These are phyloP conservation scores for Tachysurus fulvidraco DNA, from an alignment of 2,113 vertebrate genomes.

Conservation along the genomic window DNA sequence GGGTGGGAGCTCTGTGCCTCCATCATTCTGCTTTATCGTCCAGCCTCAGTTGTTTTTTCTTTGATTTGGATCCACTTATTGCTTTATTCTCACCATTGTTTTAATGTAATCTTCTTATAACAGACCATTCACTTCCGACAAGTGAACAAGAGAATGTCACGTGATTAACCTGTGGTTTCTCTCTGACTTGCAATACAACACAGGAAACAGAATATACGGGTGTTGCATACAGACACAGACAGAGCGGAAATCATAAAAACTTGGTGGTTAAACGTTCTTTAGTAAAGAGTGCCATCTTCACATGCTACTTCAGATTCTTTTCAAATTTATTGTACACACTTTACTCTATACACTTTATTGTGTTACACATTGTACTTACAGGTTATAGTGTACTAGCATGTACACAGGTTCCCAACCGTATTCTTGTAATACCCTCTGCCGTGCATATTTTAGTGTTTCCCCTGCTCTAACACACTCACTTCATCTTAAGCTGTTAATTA, in stretches of 20 bases:
- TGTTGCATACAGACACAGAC: conserved; percentile 1
- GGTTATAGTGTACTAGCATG: neutral
- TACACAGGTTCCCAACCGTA: neutral
- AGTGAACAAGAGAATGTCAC: conserved; percentile 48
- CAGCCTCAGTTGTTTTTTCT: conserved; percentile 15
- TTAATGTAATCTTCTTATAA: conserved; percentile 7
- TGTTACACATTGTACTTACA: too few relatives aligned
- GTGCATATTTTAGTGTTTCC: neutral
- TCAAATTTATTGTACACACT: neutral
- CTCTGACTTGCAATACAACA: conserved; percentile 43
- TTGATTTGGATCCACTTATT: conserved; percentile 57
- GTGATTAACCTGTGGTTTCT: conserved; percentile 63
- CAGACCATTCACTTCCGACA: conserved; percentile 24
- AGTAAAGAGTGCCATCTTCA: neutral
- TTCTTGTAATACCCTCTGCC: neutral
- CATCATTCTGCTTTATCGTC: conserved; percentile 52
- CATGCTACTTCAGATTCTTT: neutral
- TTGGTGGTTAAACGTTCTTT: conserved; percentile 31
- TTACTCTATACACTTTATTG: too few relatives aligned
- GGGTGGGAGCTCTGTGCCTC: conserved; percentile 48
- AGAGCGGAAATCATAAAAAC: conserved; percentile 12
- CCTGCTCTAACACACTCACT: neutral
- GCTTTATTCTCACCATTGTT: conserved; percentile 43
- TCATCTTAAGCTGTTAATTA: neutral
- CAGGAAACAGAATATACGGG: conserved; percentile 35